phyloP scores from a whole-genome alignment of 2,113 vertebrate species.

The Sprattus sprattus region DNA sequence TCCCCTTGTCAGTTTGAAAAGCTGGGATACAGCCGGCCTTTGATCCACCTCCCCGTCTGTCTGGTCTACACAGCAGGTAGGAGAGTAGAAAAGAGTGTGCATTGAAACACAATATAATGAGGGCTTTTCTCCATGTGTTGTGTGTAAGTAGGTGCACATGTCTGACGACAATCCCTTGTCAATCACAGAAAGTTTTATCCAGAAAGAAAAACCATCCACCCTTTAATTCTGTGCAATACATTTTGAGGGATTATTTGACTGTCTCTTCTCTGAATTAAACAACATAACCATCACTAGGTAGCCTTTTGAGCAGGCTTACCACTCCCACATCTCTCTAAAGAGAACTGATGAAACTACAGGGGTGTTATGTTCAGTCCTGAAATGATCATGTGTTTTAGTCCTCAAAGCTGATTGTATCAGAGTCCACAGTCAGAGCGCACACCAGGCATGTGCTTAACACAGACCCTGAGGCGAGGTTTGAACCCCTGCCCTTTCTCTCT shows the following conservation, averaged over 20 bases:
- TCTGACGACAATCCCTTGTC: background rate
- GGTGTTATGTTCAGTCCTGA: background rate
- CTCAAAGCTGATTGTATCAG: background rate
- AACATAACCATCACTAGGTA: background rate
- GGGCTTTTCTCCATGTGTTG: background rate
- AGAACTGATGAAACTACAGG: background rate
- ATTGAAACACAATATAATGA: background rate
- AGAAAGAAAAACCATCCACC: background rate
- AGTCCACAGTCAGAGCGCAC: background rate
- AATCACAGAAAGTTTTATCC: background rate
- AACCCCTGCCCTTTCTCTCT: background rate
- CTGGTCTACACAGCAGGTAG: conserved; percentile 84
- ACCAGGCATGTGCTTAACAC: background rate
- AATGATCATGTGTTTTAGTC: background rate
- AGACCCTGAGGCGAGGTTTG: background rate
- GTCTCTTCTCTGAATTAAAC: background rate
- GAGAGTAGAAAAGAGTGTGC: background rate
- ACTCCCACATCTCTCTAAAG: background rate
- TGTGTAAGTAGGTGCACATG: background rate
- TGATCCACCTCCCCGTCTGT: conserved; percentile 80
- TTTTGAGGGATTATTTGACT: background rate
- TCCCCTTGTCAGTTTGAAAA: conserved; percentile 79
- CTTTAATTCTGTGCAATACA: background rate
- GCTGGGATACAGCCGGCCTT: conserved; percentile 80
- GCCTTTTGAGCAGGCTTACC: background rate